phyloP scores from a whole-genome alignment of 2,113 vertebrate genomes.

The Catharus minimus region DNA sequence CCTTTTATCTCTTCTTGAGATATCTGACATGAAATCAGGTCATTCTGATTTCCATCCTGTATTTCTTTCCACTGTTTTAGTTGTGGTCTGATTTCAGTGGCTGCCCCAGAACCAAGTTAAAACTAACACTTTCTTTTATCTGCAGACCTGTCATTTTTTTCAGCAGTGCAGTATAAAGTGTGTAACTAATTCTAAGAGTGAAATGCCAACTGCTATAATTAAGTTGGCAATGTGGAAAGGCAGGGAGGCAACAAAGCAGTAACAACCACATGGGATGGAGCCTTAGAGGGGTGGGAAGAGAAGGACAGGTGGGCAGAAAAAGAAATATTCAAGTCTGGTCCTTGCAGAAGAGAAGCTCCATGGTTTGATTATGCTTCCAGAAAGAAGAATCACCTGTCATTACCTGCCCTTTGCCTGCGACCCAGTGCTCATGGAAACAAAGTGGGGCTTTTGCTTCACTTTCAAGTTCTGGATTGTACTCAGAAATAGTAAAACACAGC shows the following conservation, averaged over 20 bases:
- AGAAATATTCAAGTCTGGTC: background rate
- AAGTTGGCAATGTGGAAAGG: background rate
- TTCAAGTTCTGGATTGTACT: background rate
- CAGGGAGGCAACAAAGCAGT: background rate
- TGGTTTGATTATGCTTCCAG: background rate
- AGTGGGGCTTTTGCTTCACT: background rate
- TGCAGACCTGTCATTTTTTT: background rate
- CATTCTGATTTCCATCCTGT: background rate
- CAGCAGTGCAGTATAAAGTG: background rate
- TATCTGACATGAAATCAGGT: background rate
- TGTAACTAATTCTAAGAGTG: background rate
- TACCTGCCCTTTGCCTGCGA: background rate
- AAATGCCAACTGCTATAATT: background rate
- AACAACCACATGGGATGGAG: background rate
- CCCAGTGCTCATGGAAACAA: background rate
- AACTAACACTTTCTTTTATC: background rate
- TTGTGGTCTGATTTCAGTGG: background rate
- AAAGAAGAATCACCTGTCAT: background rate
- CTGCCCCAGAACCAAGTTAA: background rate
- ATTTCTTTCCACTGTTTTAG: background rate
- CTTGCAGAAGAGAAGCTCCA: background rate
- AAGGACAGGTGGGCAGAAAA: background rate
- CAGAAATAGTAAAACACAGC: background rate
- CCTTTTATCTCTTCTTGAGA: background rate
- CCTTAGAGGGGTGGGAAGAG: background rate